Conservation (phyloP, 2,888 invertebrate species). For the Camponotus fellah region DNA sequence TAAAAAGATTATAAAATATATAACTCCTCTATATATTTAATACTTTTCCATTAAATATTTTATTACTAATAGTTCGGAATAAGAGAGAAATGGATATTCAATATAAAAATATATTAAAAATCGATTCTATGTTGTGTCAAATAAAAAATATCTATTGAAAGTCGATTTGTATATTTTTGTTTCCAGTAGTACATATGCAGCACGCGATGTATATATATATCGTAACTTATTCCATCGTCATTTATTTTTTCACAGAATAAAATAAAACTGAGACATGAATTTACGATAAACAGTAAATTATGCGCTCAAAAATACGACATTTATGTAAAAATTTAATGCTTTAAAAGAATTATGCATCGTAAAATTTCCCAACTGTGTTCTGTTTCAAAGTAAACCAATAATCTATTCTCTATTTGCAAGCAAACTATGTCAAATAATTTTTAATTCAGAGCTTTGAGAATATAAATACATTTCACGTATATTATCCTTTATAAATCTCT, state of each 20-base stretch:
- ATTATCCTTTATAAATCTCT: slow-evolving; percentile 30
- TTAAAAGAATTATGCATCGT: not conserved
- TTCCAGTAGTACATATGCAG: not conserved
- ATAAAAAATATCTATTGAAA: slow-evolving; percentile 23
- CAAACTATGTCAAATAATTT: not conserved
- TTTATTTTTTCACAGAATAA: slow-evolving; percentile 3
- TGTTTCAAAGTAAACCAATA: not conserved
- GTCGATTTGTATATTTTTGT: slow-evolving; percentile 9
- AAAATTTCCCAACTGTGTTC: not conserved
- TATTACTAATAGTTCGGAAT: not conserved
- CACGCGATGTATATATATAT: slow-evolving; percentile 7
- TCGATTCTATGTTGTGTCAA: too few relatives aligned
- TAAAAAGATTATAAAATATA: not conserved
- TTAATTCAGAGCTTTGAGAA: not conserved
- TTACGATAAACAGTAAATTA: slow-evolving; percentile 37
- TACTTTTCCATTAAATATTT: not conserved
- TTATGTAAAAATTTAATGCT: slow-evolving; percentile 17
- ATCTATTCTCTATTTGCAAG: not conserved
- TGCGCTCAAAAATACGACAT: not conserved
- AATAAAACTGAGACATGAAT: slow-evolving; percentile 35
- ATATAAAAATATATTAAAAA: slow-evolving; percentile 6
- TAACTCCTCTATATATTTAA: not conserved
- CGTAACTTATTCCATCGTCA: not conserved
- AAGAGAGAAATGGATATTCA: not conserved
- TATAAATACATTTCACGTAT: slow-evolving; percentile 7